Evolutionary conservation across 2,888 invertebrate species (phyloP), one percentile per base, ranked within the genome.

Genomic region (Mesochorus sp.): DNA sequence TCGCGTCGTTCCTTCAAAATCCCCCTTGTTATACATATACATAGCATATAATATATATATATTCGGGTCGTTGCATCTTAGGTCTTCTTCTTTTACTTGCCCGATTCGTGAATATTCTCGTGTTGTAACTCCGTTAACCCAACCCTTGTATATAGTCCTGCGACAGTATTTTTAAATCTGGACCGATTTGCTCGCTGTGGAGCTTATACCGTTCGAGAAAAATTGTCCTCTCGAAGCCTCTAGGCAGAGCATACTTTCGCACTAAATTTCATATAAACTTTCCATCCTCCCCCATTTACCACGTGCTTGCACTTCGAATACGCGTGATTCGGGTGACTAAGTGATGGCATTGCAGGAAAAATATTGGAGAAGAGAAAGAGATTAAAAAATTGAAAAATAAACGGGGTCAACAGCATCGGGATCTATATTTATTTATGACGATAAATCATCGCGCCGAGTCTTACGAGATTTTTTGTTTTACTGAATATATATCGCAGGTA

Each of bases 361-460:
- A 39, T 24, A 39, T 17, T 5, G 17, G 39, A 39, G 24, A 17
- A 39, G 14, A 21, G 42, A 42, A 14, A 26, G 37, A 61, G 31
- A 19, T 31, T 39, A 47, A 55, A 61, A 68, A 64, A 67, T 39
- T 53, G 49, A 57, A 34, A 47, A 75, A 82, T 83, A 86, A 86
- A 84, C 81, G 85, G 82, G 85, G 86, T 86, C 86, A 86, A 87
- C 82, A 87, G 83, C 82, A 57, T 44, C 51, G 26, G 75, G 82
- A 85, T 86, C 85, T 86, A 87, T 86, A 71, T 75, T 84, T 85
- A 86, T 86, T 85, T 84, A 81, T 81, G 76, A 76, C 76, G 82
- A 78, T 84, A 84, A 84, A 84, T 83, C 83, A 81, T 79, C 67
- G 75, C 42, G 39, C 8, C 53, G 61, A 76, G 73, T 72, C 81